phyloP scores from a whole-genome alignment of 1,140 invertebrate genomes.

The Panonychus citri region DNA sequence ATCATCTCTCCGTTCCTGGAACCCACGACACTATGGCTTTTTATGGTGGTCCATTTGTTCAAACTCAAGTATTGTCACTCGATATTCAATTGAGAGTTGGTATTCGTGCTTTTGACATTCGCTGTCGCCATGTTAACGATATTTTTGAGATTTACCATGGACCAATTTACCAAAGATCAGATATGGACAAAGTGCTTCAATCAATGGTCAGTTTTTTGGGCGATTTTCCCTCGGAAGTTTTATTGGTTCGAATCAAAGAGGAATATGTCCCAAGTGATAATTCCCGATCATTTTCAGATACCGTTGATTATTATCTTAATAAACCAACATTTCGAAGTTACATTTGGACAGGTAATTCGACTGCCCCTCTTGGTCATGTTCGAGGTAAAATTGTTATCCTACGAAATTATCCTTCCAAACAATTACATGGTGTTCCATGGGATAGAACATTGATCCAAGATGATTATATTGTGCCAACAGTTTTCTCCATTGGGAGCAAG shows the following conservation, averaged over 20 bases:
- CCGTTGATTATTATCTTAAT: background rate
- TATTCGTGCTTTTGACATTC: background rate
- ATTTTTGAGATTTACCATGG: background rate
- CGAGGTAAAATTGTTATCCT: background rate
- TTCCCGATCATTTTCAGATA: background rate
- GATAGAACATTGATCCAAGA: background rate
- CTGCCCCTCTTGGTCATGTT: background rate
- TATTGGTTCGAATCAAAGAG: background rate
- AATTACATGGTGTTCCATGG: background rate
- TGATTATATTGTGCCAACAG: background rate
- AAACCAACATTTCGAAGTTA: background rate
- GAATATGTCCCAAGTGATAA: background rate
- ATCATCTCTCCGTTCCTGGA: background rate
- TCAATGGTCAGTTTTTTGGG: background rate
- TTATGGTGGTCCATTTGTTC: background rate
- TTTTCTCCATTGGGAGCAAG: background rate
- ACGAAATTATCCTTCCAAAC: background rate
- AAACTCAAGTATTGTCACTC: background rate
- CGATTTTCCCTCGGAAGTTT: background rate
- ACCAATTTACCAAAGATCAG: background rate
- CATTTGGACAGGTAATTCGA: background rate
- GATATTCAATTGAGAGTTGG: background rate
- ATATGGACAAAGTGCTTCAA: background rate
- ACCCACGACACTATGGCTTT: background rate
- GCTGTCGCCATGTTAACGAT: background rate